Base-by-base conservation (phyloP, 2,888 invertebrate species). In the Bembecia ichneumoniformis region DNA sequence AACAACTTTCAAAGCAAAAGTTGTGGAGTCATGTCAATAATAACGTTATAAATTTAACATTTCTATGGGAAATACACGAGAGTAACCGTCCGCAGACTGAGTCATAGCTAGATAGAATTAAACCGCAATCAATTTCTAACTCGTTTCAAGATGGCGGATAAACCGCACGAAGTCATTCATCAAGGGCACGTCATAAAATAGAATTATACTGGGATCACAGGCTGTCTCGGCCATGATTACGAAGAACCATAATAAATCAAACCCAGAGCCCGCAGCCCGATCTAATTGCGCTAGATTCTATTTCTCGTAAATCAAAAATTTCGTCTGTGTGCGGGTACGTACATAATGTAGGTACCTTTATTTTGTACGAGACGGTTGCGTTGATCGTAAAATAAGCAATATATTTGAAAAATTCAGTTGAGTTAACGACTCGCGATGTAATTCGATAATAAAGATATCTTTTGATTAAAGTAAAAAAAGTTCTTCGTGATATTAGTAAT, bases 161-260 rank as follows among this genome's bases (percentile, higher is more conserved):
- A 71, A 75, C 77, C 80, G 66, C 80, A 76, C 68, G 58, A 58
- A 63, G 59, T 63, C 73, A 73, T 73, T 71, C 74, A 77, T 76
- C 75, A 74, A 59, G 64, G 65, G 62, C 62, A 52, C 65, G 77
- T 76, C 79, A 79, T 82, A 81, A 82, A 82, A 77, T 66, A 71
- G 73, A 76, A 77, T 78, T 74, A 78, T 70, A 68, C 52, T 66
- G 64, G 74, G 77, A 81, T 79, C 81, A 71, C 74, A 71, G 68
- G 59, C 72, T 68, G 72, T 68, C 65, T 47, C 67, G 58, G 55
- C 70, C 70, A 76, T 74, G 81, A 82, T 83, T 77, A 78, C 77
- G 68, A 59, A 66, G 76, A 82, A 86, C 83, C 78, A 82, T 68
- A 78, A 74, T 87, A 87, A 86, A 86, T 87, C 87, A 83, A 63